Base-by-base conservation (phyloP, 1,140 invertebrate species). In the Aphis gossypii region DNA sequence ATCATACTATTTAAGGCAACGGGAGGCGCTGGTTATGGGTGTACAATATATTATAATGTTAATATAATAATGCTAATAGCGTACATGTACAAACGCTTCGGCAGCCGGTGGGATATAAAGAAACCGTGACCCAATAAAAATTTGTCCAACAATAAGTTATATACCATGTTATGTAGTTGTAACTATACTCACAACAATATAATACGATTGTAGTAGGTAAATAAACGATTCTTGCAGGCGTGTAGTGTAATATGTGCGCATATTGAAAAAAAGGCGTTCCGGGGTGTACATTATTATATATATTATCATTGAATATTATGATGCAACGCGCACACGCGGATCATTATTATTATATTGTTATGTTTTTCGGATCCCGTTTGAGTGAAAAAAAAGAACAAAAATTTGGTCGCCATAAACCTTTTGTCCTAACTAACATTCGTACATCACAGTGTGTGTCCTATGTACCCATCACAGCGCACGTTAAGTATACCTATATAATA, bases 221-320 rank as follows among this genome's bases (percentile, higher is more conserved):
- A 92, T 82, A 92, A 82, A 92, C 76, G 91, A 92, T 92, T 83
- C 68, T n/a, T 82, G 3, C 38, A 41, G 46, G 68, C 35, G 68
- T 76, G 44, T 25, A 41, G 90, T 44, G 68, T 23, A 30, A 41
- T n/a, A 30, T 46, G 30, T 25, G 30, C 25, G 3, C n/a, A 23
- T 54, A 25, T 89, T 23, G 87, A 92, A 46, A 83, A 83, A 92
- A 92, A 92, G 91, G 91, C 84, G 56, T 91, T 91, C 60, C 90
- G 11, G 90, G 56, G 35, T 92, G 21, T n/a, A 48, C 35, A 14
- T 51, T 14, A 18, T 51, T 51, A 51, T 51, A 48, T 7, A 7
- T 90, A 90, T 90, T 90, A 51, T 92, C 44, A 51, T 92, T 51
- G 91, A 92, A 92, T 92, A 41, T 25, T 48, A 38, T 92, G 68